Base-by-base conservation (phyloP, 2,888 invertebrate genomes). In the Chirona hameri region DNA sequence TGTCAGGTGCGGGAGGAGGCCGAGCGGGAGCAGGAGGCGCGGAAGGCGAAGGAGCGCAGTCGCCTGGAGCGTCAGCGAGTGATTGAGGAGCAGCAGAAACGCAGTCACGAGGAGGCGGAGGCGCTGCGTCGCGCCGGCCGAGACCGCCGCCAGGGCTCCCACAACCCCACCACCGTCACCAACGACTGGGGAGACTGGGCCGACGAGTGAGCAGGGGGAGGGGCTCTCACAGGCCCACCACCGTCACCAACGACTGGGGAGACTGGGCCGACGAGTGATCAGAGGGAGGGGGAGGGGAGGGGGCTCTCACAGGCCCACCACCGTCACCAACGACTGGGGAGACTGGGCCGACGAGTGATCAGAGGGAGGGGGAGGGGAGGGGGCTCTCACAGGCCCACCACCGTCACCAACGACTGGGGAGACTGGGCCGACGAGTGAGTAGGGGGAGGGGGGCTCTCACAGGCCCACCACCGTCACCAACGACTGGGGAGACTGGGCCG, bases 61-160 rank as follows among this genome's bases (percentile, higher is more conserved):
- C 76, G 76, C 24, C 76, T 76, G 76, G 39, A 76, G 39, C 76
- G 76, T 5, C 76, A 76, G 46, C 39, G 46, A 24, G 7, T 76
- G 76, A 76, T 76, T 12, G 76, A 76, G 76, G 76, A 76, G 76
- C 76, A 76, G 39, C 76, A 76, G 76, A 39, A 15, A 46, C 76
- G 24, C 10, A 15, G 39, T 15, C 76, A 24, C 39, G 46, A 46
- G 9, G 18, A 76, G 24, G 76, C 76, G 1, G 76, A 76, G 24
- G 24, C 39, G 9, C 21, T 39, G 39, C 21, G 24, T 5, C 12
- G 46, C 9, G 76, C 39, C 9, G 46, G 21, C 39, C 18, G 46
- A 1, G 76, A 76, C 24, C 39, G 39, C 21, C 27, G 14, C 4
- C 39, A 4, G 10, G 39, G 52, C 12, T 21, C 24, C 21, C 21